phyloP scores from a whole-genome alignment of 2,888 invertebrate species.

The Papilio gigon region DNA sequence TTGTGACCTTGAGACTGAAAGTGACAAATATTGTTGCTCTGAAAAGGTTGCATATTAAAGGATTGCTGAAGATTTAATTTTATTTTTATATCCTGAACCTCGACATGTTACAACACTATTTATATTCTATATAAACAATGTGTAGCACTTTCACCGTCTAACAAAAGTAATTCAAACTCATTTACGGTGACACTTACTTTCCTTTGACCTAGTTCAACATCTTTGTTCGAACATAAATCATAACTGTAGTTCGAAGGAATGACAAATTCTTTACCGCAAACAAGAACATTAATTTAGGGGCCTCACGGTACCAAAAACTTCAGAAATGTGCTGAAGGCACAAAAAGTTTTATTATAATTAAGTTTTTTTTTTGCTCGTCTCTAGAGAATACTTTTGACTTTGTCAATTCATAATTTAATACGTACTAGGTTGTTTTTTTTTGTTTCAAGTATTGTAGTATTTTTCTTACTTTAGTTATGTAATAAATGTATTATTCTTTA shows the following conservation, averaged over 20 bases:
- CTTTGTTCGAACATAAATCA: background rate
- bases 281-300: background rate
- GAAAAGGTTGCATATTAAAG: background rate
- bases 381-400: constrained; percentile 3
- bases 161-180: background rate
- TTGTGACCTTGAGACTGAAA: constrained; percentile 4
- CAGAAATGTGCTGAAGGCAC: constrained; percentile 6
- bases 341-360: constrained; percentile 10
- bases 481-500: too few species aligned
- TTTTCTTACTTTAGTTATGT: background rate
- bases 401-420: constrained; percentile 3
- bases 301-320: constrained; percentile 1
- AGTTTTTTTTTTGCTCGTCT: background rate
- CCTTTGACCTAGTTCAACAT: constrained; percentile 14
- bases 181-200: background rate
- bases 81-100: background rate
- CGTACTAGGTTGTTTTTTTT: background rate
- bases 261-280: constrained; percentile 10
- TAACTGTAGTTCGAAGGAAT: background rate
- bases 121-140: background rate
- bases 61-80: background rate
- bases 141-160: too few species aligned
- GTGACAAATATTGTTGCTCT: background rate
- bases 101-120: background rate
- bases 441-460: background rate